Percentiles rank a stretch among this genome's conserved stretches.
Conservation (phyloP, 2,888 invertebrate genomes). For the Nymphalis polychloros region DNA sequence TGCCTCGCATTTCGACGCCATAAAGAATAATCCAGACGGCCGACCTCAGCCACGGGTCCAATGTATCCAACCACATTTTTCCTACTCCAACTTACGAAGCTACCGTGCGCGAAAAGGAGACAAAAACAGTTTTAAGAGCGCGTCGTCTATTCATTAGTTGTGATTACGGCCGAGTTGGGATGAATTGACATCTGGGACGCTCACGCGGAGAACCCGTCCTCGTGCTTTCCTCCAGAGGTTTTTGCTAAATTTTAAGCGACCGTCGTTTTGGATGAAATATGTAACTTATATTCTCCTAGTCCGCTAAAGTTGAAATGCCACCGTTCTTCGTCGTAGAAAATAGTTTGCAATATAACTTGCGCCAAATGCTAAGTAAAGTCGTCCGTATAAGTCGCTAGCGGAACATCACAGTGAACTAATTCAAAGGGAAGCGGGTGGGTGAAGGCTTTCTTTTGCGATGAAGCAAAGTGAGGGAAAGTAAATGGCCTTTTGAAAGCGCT, state of each 20-base stretch:
- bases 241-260: constrained; percentile 69
- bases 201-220: constrained; percentile 61
- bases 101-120: constrained; percentile 59
- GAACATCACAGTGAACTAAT: constrained; percentile 36
- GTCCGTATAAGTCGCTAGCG: constrained; percentile 23
- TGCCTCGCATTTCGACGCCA: constrained; percentile 76
- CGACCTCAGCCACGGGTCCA: constrained; percentile 64
- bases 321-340: background rate
- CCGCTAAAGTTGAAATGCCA: constrained; percentile 1
- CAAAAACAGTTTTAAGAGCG: constrained; percentile 56
- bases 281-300: constrained; percentile 22
- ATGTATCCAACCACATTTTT: constrained; percentile 52
- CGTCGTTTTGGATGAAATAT: constrained; percentile 60
- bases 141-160: constrained; percentile 78
- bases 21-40: constrained; percentile 76
- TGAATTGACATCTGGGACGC: constrained; percentile 79
- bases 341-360: constrained; percentile 18
- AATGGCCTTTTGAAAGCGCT: constrained; percentile 42
- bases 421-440: constrained; percentile 36
- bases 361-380: constrained; percentile 9
- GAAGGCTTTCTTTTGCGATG: constrained; percentile 34
- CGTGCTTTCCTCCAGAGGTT: constrained; percentile 70
- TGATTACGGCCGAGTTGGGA: constrained; percentile 68
- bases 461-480: constrained; percentile 36
- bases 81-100: constrained; percentile 57